These are phyloP conservation scores for Crocidura indochinensis DNA, from an alignment of 2,797 vertebrate genomes.

Conservation along the genomic window DNA sequence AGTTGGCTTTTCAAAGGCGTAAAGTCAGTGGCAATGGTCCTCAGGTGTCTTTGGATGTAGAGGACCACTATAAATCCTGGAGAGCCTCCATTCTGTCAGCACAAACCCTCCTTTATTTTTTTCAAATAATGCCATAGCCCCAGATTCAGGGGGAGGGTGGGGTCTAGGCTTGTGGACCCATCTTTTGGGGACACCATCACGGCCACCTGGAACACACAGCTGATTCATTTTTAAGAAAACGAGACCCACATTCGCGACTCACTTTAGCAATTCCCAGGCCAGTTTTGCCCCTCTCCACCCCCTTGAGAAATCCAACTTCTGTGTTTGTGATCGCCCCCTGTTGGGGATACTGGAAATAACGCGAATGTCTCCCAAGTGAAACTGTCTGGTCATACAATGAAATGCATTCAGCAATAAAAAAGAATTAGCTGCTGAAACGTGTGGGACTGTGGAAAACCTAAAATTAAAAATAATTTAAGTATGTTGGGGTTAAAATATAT, in stretches of 20 bases:
- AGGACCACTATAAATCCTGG: background rate
- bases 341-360: background rate
- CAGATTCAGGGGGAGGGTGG: background rate
- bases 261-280: background rate
- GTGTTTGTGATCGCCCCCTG: background rate
- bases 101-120: background rate
- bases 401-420: background rate
- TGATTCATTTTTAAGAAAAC: background rate
- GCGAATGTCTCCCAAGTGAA: background rate
- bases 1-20: constrained; percentile 34
- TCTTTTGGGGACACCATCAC: background rate
- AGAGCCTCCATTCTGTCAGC: background rate
- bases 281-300: background rate
- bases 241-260: background rate
- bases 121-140: background rate
- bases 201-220: background rate
- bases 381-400: background rate
- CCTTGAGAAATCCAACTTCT: background rate
- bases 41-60: background rate
- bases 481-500: too few relatives aligned
- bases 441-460: background rate
- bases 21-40: constrained; percentile 56
- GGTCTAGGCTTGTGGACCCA: background rate
- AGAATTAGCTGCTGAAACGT: background rate
- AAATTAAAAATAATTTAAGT: background rate